Conservation (phyloP, 2,797 vertebrate genomes). For the Neosilurus hyrtlii region DNA sequence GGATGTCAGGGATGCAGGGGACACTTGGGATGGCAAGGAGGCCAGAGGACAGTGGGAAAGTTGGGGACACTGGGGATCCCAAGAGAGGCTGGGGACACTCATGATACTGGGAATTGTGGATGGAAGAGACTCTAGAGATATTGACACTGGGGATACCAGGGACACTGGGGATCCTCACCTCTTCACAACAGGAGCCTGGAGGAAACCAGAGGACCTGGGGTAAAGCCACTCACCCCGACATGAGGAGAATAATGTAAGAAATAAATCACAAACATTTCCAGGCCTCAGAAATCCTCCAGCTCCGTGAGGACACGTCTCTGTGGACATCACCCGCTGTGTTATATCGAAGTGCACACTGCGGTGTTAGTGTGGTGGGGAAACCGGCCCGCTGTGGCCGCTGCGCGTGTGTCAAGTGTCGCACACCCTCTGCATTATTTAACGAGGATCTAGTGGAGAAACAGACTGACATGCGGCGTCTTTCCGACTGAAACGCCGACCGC, state of each 20-base stretch:
- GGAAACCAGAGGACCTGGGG: too few species aligned
- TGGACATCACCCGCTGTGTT: neutral
- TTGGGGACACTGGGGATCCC: too few species aligned
- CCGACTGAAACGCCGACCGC: conserved; percentile 30
- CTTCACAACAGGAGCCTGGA: too few species aligned
- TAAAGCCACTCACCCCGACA: neutral
- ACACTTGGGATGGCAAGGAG: too few species aligned
- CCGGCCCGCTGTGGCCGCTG: neutral
- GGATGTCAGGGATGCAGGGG: too few species aligned
- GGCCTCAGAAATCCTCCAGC: neutral
- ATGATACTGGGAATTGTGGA: too few species aligned
- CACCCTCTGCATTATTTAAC: conserved; percentile 36
- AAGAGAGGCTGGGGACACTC: too few species aligned
- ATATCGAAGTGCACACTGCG: neutral
- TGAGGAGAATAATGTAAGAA: neutral
- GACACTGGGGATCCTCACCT: too few species aligned
- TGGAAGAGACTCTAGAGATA: too few species aligned
- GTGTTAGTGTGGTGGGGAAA: neutral
- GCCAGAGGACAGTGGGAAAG: too few species aligned
- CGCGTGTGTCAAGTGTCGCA: neutral
- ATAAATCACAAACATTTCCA: neutral
- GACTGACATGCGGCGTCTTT: conserved; percentile 9
- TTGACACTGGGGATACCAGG: too few species aligned
- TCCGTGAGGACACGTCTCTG: neutral
- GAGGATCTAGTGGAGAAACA: neutral